Evolutionary conservation across 2,797 vertebrate species (phyloP).

Genomic region (Myotis findleyi): DNA sequence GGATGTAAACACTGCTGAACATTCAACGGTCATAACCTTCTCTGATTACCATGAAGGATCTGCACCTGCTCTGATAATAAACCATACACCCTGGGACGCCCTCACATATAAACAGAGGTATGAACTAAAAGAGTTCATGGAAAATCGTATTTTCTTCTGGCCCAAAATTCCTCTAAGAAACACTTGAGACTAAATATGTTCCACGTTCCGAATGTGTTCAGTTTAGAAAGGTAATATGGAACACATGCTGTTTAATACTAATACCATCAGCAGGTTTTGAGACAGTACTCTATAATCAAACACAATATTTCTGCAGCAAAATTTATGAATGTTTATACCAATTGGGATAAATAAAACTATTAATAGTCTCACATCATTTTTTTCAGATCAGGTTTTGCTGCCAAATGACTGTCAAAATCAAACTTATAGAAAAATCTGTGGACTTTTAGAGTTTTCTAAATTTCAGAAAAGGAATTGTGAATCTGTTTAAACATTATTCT

Average conservation of each 20-base stretch:
- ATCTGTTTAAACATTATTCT: not conserved
- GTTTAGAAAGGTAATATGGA: not conserved
- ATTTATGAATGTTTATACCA: not conserved
- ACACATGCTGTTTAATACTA: not conserved
- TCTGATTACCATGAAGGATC: slow-evolving; percentile 95
- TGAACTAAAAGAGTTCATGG: not conserved
- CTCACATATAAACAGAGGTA: slow-evolving; percentile 94
- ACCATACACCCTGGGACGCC: slow-evolving; percentile 91
- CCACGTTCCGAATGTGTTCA: not conserved
- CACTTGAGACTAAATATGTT: not conserved
- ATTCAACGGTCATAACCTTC: slow-evolving; percentile 94
- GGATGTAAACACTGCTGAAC: slow-evolving; percentile 92
- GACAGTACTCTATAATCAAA: not conserved
- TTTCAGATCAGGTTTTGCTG: not conserved
- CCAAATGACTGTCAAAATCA: not conserved
- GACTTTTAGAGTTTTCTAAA: not conserved
- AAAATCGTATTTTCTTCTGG: not conserved
- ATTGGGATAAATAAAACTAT: not conserved
- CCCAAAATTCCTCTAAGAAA: not conserved
- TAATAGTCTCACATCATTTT: not conserved
- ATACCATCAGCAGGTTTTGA: not conserved
- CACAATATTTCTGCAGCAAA: not conserved
- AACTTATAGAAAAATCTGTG: not conserved
- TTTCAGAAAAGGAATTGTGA: slow-evolving; percentile 20
- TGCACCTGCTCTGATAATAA: slow-evolving; percentile 95